Evolutionary conservation across 2,797 vertebrate genomes (phyloP).

Genomic region (Botia kubotai): DNA sequence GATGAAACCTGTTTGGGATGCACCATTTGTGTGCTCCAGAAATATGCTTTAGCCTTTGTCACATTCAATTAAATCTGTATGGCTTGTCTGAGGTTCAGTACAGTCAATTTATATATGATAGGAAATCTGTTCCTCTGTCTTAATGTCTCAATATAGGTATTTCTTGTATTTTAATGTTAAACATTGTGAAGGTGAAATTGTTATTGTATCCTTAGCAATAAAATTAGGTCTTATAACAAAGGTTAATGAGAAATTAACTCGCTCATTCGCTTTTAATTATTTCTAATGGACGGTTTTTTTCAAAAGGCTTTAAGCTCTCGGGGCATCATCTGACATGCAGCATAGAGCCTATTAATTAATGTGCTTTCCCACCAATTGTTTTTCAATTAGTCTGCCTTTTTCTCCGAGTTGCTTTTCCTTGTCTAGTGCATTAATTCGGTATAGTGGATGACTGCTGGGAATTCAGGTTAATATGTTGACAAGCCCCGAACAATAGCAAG

Average conservation of each 20-base stretch:
- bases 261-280: slow-evolving; percentile 53
- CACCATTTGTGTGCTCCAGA: slow-evolving; percentile 72
- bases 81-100: slow-evolving; percentile 50
- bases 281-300: slow-evolving; percentile 55
- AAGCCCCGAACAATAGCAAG: slow-evolving; percentile 94
- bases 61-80: slow-evolving; percentile 66
- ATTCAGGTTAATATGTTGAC: slow-evolving; percentile 99
- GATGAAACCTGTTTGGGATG: slow-evolving; percentile 76
- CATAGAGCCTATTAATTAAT: slow-evolving; percentile 79
- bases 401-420: slow-evolving; percentile 48
- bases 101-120: neutral
- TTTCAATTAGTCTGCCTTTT: slow-evolving; percentile 75
- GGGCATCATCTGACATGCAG: slow-evolving; percentile 76
- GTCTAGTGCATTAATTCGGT: slow-evolving; percentile 74
- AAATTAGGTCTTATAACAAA: slow-evolving; percentile 56
- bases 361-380: slow-evolving; percentile 79
- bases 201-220: slow-evolving; percentile 22
- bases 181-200: slow-evolving; percentile 31
- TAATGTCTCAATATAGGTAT: slow-evolving; percentile 7
- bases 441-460: slow-evolving; percentile 90
- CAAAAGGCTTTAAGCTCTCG: slow-evolving; percentile 75
- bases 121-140: slow-evolving; percentile 1
- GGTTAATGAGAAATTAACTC: slow-evolving; percentile 55
- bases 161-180: neutral
- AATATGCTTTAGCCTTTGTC: slow-evolving; percentile 70